Percentiles rank a stretch among this genome's conserved stretches.
These are phyloP conservation scores for Heptranchias perlo DNA, from an alignment of 2,113 vertebrate species.

Conservation along the genomic window DNA sequence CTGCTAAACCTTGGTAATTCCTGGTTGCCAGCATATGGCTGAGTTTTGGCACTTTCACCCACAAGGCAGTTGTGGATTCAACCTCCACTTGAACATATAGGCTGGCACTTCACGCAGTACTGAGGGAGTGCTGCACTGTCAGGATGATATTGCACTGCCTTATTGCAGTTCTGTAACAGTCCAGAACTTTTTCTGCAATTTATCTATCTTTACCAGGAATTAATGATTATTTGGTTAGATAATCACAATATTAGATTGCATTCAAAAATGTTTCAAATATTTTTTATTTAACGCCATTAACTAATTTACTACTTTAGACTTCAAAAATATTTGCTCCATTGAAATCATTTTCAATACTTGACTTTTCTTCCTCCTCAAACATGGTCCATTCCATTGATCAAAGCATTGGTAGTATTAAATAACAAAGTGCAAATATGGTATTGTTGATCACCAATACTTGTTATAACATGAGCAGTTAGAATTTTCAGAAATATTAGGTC, in stretches of 20 bases:
- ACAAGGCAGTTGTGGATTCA: no score
- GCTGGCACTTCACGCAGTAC: no score
- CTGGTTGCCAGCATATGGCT: no score
- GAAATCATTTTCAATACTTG: no score
- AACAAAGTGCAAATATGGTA: background rate
- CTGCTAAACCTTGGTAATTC: no score
- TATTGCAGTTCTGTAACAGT: background rate
- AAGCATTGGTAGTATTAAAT: background rate
- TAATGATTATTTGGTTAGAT: background rate
- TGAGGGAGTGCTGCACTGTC: background rate
- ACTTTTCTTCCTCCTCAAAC: background rate
- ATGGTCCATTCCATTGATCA: background rate
- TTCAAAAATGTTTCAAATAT: background rate
- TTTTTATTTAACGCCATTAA: background rate
- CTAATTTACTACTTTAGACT: background rate
- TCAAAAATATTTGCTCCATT: background rate
- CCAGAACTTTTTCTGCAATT: background rate
- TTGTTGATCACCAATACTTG: background rate
- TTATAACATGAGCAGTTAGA: background rate
- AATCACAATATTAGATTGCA: background rate
- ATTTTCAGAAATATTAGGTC: background rate
- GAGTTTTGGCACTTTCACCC: no score
- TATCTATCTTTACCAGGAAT: background rate
- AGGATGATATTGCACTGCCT: background rate
- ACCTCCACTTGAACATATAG: no score